A percentile compares a stretch with the other conserved stretches of the same genome.
phyloP scores from a whole-genome alignment of 2,797 vertebrate species.

The Stomatorhinus walkeri region DNA sequence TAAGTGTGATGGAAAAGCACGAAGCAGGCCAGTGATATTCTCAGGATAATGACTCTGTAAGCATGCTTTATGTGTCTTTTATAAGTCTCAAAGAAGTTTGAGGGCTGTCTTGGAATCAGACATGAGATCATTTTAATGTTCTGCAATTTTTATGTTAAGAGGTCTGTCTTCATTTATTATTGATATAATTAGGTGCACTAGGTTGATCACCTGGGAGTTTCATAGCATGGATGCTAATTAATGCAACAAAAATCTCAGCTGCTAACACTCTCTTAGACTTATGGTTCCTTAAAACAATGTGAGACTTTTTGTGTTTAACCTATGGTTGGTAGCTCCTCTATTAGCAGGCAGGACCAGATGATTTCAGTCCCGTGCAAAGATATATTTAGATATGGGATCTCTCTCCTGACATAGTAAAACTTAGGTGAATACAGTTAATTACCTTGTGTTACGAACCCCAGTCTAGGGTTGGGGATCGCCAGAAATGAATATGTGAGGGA shows the following conservation, averaged over 20 bases:
- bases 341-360: not conserved
- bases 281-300: slow-evolving; percentile 22
- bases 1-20: not conserved
- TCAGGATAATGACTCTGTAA: not conserved
- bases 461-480: too few relatives aligned
- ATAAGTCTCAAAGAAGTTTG: not conserved
- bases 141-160: not conserved
- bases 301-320: not conserved
- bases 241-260: slow-evolving; percentile 49
- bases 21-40: not conserved
- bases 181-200: slow-evolving; percentile 58
- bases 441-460: too few relatives aligned
- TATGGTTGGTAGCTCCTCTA: not conserved
- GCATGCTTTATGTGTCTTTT: not conserved
- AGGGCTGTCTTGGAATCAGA: not conserved
- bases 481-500: too few relatives aligned
- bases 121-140: slow-evolving; percentile 4
- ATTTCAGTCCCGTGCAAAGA: not conserved
- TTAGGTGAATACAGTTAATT: not conserved
- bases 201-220: slow-evolving; percentile 54
- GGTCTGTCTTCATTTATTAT: slow-evolving; percentile 45
- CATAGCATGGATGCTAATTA: slow-evolving; percentile 60
- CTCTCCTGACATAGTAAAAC: not conserved
- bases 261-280: slow-evolving; percentile 44
- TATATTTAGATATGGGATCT: not conserved